Base-by-base conservation (phyloP, 2,113 vertebrate genomes). In the Hemiscyllium ocellatum region DNA sequence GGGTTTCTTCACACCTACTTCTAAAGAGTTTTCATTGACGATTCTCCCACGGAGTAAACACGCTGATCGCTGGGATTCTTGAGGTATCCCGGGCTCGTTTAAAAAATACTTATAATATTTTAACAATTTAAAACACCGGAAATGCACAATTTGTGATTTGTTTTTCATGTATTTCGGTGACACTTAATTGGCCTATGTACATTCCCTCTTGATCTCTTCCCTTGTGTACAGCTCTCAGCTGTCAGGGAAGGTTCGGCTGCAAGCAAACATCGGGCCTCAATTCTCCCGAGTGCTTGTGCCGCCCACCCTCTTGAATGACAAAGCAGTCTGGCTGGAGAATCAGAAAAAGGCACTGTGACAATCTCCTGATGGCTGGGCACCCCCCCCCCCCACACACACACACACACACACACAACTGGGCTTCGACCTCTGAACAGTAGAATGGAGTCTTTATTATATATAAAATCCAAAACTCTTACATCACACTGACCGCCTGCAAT, bases 281-380 rank as follows among this genome's bases (percentile, higher is more conserved):
- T 37, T 65, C 89, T 91, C 89, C 89, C 89, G 87, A 91, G 89
- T 29, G 89, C 12, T 91, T 91, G 56, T 65, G 89, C 33, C 56
- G 33, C 89, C 89, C 89, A 91, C 89, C 56, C 29, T 65, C 56
- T 61, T 65, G 89, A 65, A 91, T 91, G 89, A 91, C 89, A 91
- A 91, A 91, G 89, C 89, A 65, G 89, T 29, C 33, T 61, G 89
- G 29, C 89, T 20, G 15, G n/a, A 65, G 50, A 29, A 72, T 72
- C 42, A 47, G 42, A 47, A 24, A 3, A 6, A 33, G 6, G 4
- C 5, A 52, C 24, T 56, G 12, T 61, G 56, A 61, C 56, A 61
- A 61, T 61, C 56, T 12, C 56, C 8, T 0, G 26, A 5, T 12
- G 5, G 13, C 19, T 8, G 2, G 20, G 42, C 83, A 86, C 13